Evolutionary conservation across 2,888 invertebrate genomes (phyloP), one percentile per base, ranked within the genome.

Genomic region (Pediacus dermestoides): DNA sequence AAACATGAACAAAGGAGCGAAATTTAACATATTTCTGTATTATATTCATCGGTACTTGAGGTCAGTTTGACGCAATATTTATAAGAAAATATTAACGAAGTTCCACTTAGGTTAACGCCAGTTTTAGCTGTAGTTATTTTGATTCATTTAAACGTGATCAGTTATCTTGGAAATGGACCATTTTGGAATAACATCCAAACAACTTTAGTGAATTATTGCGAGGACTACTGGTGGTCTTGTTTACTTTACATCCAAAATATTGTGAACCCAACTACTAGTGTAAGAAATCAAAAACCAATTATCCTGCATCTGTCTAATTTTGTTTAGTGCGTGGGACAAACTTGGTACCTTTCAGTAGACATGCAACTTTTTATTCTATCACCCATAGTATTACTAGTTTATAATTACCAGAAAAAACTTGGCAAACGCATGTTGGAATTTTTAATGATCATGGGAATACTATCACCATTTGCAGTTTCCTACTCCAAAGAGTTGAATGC

Each of bases 141-240:
- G 1, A 51, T 73, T 10, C 62, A 64, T 30, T 61, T 70, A 1
- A 71, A 72, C 9, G 50, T 75, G 16, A 45, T 70, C 12, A 64
- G 65, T 3, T 68, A 71, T 48, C 23, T 73, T 4, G 71, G 71
- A 2, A 67, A 70, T 6, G 75, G 75, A 1, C 72, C 76, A 1
- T 52, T 68, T 12, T 75, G 74, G 74, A 50, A 60, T 1, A 21
- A 33, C 16, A 2, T 45, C 7, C n/a, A n/a, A n/a, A n/a, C n/a
- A n/a, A 21, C 22, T 30, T 22, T 12, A 33, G 48, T 11, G 21
- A 1, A 34, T 16, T 11, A 8, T 9, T 58, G 58, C 31, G 37
- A 38, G 30, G 36, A 49, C n/a, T 39, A 48, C 28, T 59, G 59
- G 59, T 59, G 57, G 57, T 27, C 52, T 0, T 28, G 48, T 1